Base-by-base conservation (phyloP, 2,888 invertebrate genomes). In the Acleris literana region DNA sequence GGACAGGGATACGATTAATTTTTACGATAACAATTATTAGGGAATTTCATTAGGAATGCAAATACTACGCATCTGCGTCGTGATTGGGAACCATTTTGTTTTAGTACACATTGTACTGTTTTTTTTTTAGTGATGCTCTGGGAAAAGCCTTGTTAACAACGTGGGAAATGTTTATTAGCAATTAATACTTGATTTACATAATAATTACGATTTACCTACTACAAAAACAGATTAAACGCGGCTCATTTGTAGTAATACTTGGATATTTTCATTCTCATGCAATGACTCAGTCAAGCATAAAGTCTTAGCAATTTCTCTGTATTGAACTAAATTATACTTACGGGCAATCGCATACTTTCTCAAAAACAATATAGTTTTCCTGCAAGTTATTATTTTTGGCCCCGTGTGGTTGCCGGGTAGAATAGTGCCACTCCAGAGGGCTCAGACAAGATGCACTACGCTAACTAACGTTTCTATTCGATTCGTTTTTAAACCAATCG, bases 1-100 rank as follows among this genome's bases (percentile, higher is more conserved):
- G 75, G 71, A 75, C 68, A 68, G 68, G 74, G 75, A 81, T 70
- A 73, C 76, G 74, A 78, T 80, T 76, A 80, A 76, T 73, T 74
- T 78, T 77, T 74, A 79, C 69, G 77, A 77, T 78, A 77, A 77
- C 76, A 78, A 74, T 79, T 76, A 81, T 80, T 77, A 73, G 73
- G 73, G 70, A 76, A 78, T 77, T 78, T 78, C 76, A 82, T 83
- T 82, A 82, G 63, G 73, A 81, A 83, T 82, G 78, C 81, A 83
- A 83, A 83, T 81, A 79, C 68, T 68, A 71, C 61, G 69, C 66
- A 68, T 67, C 69, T 63, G 61, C 66, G 69, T 22, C 43, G 55
- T 46, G 63, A 74, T 72, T 73, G 70, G 70, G 63, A 52, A 22
- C 57, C 49, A 60, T 65, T 61, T 52, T 44, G 55, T 67, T 71